Base-by-base conservation (phyloP, 2,888 invertebrate species). In the Thalpophila matura region DNA sequence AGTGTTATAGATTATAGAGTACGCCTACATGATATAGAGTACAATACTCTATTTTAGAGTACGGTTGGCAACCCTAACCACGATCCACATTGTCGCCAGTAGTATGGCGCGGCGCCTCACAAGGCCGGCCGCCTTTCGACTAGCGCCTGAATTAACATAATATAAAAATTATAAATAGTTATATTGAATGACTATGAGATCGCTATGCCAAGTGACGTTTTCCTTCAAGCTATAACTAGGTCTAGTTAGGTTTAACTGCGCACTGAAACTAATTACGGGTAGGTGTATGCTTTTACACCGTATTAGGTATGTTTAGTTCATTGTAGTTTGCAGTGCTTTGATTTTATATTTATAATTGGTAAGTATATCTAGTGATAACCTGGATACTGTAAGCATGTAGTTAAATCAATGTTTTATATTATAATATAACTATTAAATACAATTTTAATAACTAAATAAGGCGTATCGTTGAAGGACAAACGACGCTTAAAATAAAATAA, bases 101-200 rank as follows among this genome's bases (percentile, higher is more conserved):
- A 77, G 65, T 74, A 76, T 76, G 80, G 81, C 80, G 74, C 79
- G 87, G 89, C 88, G 89, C 89, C 90, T 83, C 73, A 79, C 92
- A 92, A 93, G 94, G 94, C 80, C 92, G 82, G 71, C 88, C 73
- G 89, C 92, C 91, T 93, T 92, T 93, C 92, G 87, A 91, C 85
- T 89, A 80, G 84, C 79, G 71, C 69, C 80, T 79, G 79, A 85
- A 90, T 91, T 92, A 89, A 86, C 91, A 91, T 92, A 90, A 87
- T 89, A 86, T 85, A 87, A 89, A 86, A 86, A 88, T 86, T 86
- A 87, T 83, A 84, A 79, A 77, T 77, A 83, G 84, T 71, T 72
- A 74, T 73, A 69, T 71, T 70, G 69, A 73, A 81, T 80, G 66
- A 77, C 67, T 74, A 66, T 80, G 74, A 82, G 81, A 81, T 79